Conservation (phyloP, 2,113 vertebrate genomes). For the Mionectes macconnelli region DNA sequence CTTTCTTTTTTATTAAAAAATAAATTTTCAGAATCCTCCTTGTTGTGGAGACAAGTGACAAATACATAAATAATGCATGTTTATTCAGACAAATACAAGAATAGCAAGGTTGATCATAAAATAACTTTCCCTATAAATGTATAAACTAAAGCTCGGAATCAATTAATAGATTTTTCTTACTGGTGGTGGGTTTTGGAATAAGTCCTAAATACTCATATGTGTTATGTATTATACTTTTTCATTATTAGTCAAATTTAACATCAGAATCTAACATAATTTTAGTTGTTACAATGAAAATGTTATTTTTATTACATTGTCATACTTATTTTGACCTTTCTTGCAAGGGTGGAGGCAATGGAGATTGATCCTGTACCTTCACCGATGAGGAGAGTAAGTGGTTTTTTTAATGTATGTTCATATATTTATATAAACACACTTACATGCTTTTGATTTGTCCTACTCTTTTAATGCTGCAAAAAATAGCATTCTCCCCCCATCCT, state of each 20-base stretch:
- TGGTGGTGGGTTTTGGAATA: not conserved
- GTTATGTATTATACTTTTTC: not conserved
- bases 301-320: not conserved
- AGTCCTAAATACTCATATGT: not conserved
- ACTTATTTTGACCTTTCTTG: not conserved
- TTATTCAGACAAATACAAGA: not conserved
- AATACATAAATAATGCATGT: not conserved
- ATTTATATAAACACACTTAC: too few relatives aligned
- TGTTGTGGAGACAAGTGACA: not conserved
- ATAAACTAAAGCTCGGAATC: not conserved
- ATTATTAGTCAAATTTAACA: not conserved
- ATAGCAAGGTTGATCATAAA: not conserved
- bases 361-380: constrained; percentile 60
- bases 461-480: not conserved
- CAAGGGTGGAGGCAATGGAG: constrained; percentile 65
- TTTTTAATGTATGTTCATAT: not conserved
- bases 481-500: rapidly evolving
- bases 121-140: not conserved
- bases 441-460: not conserved
- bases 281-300: not conserved
- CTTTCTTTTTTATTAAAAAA: not conserved
- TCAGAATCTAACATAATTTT: not conserved
- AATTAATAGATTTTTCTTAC: not conserved
- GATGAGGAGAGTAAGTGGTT: constrained; percentile 49
- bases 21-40: not conserved